Conservation (phyloP, 1,140 invertebrate genomes). For the Solenopsis invicta region DNA sequence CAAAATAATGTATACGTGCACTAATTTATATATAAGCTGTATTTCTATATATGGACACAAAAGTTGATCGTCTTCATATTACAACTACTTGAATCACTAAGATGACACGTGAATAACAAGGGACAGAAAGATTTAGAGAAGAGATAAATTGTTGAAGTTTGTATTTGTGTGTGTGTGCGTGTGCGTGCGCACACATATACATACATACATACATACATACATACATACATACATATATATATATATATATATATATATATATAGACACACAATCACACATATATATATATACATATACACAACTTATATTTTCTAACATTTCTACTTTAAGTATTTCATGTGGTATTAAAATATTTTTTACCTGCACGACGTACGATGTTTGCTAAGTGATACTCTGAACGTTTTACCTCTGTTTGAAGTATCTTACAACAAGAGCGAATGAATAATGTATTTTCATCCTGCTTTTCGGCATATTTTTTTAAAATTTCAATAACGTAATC, state of each 20-base stretch:
- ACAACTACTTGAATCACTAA: background rate
- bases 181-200: too few species aligned
- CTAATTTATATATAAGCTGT: background rate
- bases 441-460: conserved; percentile 47
- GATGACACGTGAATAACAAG: background rate
- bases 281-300: background rate
- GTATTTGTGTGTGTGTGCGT: too few species aligned
- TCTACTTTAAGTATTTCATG: background rate
- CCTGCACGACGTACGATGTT: conserved; percentile 76
- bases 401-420: conserved; percentile 71
- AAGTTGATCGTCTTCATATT: background rate
- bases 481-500: conserved; percentile 73
- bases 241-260: conserved; percentile 1
- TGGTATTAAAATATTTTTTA: conserved; percentile 64
- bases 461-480: conserved; percentile 45
- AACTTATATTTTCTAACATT: background rate
- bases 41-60: conserved; percentile 7
- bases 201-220: too few species aligned
- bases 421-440: conserved; percentile 72
- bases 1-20: background rate
- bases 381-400: conserved; percentile 66
- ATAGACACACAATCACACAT: too few species aligned
- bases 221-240: background rate
- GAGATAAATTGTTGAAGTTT: background rate
- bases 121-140: too few species aligned